Base-by-base conservation (phyloP, 2,113 vertebrate species). In the Lasiurus cinereus region DNA sequence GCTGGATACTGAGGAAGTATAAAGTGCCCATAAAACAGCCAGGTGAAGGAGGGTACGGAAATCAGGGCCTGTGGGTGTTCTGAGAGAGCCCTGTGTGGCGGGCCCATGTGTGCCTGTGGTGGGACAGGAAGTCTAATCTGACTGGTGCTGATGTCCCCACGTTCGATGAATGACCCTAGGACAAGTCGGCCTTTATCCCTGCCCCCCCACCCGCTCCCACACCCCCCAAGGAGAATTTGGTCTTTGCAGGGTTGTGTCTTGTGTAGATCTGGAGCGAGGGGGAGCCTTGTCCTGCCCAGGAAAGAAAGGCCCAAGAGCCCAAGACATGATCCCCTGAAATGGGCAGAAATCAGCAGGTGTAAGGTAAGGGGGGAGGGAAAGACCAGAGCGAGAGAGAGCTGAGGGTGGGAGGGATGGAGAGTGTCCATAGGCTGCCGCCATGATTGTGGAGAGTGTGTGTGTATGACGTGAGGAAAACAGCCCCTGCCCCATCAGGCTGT, bases 1-100 rank as follows among this genome's bases (percentile, higher is more conserved):
- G 69, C 82, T 91, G 90, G 80, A 96, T 86, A 91, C 9, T n/a
- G 66, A 86, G 87, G 62, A 85, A 89, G 15, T 27, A 22, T 52
- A 56, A 91, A 90, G 39, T 66, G 73, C 67, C 73, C 84, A 31
- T 8, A 18, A 70, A 78, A 95, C 73, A 85, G 52, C 31, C 54
- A 54, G 77, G 62, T 59, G 85, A 70, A 93, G 54, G 59, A 66
- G 78, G 69, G 78, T 67, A 43, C 5, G n/a, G 59, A 18, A 39
- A 27, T 8, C 52, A 67, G 73, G 3, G 0, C 54, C 29, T 2
- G 7, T 24, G 73, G 69, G 2, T 19, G 31, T 43, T 67, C 78
- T 27, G 27, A 18, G 19, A 62, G 43, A 21, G 22, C 39, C 24
- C 2, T 0, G 2, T n/a, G 54, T 79, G 19, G 46, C 0, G 10